These are phyloP conservation scores for Luscinia megarhynchos DNA, from an alignment of 2,797 vertebrate species.

Conservation along the genomic window DNA sequence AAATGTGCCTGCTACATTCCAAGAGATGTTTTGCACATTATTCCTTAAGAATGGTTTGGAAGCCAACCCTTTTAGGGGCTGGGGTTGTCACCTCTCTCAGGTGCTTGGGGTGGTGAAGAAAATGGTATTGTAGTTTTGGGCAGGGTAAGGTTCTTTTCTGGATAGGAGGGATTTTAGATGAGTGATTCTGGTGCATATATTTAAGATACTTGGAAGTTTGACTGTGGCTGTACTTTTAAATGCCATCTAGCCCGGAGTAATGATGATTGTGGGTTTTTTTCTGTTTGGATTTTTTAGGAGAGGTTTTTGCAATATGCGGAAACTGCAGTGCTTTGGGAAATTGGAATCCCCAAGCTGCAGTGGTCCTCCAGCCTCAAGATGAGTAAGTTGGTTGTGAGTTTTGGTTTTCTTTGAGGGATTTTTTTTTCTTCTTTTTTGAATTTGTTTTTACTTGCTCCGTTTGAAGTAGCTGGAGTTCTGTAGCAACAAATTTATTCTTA, in stretches of 20 bases:
- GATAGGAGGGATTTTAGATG: neutral
- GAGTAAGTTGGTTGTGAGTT: constrained; percentile 50
- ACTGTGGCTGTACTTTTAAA: neutral
- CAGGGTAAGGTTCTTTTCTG: neutral
- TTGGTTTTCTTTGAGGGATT: neutral
- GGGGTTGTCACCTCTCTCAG: neutral
- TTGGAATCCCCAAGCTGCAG: constrained; percentile 88
- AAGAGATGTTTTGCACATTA: neutral
- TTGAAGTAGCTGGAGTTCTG: neutral
- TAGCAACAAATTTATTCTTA: neutral
- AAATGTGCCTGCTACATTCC: neutral
- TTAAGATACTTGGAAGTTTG: neutral
- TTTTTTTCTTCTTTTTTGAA: no score
- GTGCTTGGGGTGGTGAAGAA: neutral
- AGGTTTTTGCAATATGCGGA: constrained; percentile 92
- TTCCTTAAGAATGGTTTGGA: neutral
- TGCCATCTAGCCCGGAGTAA: neutral
- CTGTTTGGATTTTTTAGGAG: constrained; percentile 77
- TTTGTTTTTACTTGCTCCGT: neutral
- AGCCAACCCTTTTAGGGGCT: neutral
- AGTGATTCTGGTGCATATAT: neutral
- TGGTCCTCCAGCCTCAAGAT: constrained; percentile 79
- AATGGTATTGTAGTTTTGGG: neutral
- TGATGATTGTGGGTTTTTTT: neutral
- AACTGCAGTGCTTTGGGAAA: constrained; percentile 88